These are phyloP conservation scores for Amiota mariae DNA, from an alignment of 2,888 invertebrate species.

Conservation along the genomic window DNA sequence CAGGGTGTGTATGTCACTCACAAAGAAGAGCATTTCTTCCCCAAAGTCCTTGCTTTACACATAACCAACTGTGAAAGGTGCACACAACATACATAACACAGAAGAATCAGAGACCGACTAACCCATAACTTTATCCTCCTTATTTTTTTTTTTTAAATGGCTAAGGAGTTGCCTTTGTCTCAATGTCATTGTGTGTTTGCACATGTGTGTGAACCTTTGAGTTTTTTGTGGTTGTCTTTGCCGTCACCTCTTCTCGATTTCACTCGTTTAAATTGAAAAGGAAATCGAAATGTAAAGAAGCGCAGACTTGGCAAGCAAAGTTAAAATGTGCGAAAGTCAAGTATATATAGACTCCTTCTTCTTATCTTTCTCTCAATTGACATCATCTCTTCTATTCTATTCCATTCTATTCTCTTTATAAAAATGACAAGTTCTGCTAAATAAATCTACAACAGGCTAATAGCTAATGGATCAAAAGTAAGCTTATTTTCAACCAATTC, in stretches of 20 bases:
- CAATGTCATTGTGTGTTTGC: neutral
- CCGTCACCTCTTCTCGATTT: neutral
- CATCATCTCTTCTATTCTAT: neutral
- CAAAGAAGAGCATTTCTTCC: constrained; percentile 16
- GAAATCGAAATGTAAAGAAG: constrained; percentile 8
- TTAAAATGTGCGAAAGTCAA: neutral
- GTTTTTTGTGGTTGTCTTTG: neutral
- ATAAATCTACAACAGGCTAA: too few species aligned
- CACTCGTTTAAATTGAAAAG: constrained; percentile 15
- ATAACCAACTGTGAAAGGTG: neutral
- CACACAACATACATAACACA: neutral
- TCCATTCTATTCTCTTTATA: neutral
- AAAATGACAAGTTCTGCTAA: neutral
- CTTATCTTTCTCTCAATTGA: neutral
- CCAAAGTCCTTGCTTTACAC: neutral
- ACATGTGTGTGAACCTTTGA: neutral
- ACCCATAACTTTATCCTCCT: constrained; percentile 7
- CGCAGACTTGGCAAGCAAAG: neutral
- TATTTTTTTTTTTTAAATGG: neutral
- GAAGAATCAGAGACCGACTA: neutral
- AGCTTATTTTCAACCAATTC: too few species aligned
- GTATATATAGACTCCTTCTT: neutral
- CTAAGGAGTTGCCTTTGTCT: neutral
- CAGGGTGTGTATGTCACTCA: constrained; percentile 41
- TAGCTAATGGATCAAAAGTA: too few species aligned